Evolutionary conservation across 1,140 invertebrate species (phyloP), one percentile per base, ranked within the genome.

Genomic region (Dreissena polymorpha): DNA sequence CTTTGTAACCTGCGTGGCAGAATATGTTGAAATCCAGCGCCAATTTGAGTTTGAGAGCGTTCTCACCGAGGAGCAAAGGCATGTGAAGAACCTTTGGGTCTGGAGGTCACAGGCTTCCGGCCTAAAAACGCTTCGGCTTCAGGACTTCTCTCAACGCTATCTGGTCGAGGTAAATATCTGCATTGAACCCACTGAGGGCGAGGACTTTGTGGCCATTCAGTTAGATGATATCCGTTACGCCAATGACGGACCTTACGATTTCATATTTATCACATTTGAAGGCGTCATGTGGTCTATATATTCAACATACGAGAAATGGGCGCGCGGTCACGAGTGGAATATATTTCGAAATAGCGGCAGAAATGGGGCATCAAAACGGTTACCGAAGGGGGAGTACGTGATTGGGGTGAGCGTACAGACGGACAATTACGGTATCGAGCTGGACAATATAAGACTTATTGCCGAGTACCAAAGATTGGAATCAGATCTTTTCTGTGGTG

Each of bases 141-240:
- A 67, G 10, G 79, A 82, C 29, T 63, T 51, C 16, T 21, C 55
- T 53, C 70, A 63, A 67, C 21, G 49, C 18, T 82, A 82, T 51
- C 29, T 29, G 21, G 79, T 65, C 6, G 70, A 73, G 23, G 16
- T 82, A 29, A 82, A 82, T 23, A 64, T 82, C 21, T 82, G 79
- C 57, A 68, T 82, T 49, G 70, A 82, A 23, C 79, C 79, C 5
- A 23, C 53, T 49, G 71, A 68, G 50, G 71, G 51, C 8, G 12
- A 39, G 51, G 23, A 73, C 7, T 49, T 27, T 12, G 79, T 72
- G n/a, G 67, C 12, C 10, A 13, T 82, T 10, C 51, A 23, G 10
- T 49, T 82, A 18, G 79, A 82, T 68, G 79, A 82, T 68, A 82
- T 82, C 50, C 57, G 79, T 23, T 82, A 82, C 23, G 70, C 79